phyloP scores from a whole-genome alignment of 1,140 invertebrate genomes.

The Protaetia brevitarsis region DNA sequence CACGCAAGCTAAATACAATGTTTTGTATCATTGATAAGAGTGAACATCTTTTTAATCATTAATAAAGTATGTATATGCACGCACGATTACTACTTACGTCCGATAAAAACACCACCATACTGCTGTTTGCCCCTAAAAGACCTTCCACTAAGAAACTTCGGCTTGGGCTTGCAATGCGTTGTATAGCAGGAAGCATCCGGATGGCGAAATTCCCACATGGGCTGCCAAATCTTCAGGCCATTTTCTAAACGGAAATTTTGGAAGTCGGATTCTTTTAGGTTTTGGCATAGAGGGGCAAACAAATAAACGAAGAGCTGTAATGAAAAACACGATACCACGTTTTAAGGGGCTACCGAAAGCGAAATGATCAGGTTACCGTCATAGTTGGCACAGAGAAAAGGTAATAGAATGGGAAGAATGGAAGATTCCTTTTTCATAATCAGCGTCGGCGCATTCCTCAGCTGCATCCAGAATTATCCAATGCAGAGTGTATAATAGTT shows the following conservation, averaged over 20 bases:
- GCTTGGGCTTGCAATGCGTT: constrained; percentile 84
- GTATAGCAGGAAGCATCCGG: constrained; percentile 93
- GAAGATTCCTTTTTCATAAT: constrained; percentile 66
- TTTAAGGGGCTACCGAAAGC: not conserved
- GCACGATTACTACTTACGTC: constrained; percentile 55
- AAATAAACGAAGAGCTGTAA: constrained; percentile 93
- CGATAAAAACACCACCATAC: constrained; percentile 79
- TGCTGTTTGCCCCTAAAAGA: constrained; percentile 55
- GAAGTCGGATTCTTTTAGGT: constrained; percentile 96
- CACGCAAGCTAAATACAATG: too few relatives aligned
- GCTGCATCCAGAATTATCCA: constrained; percentile 97
- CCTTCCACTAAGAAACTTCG: constrained; percentile 60
- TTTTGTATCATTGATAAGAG: too few relatives aligned
- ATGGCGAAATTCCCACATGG: constrained; percentile 91
- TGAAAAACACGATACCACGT: not conserved
- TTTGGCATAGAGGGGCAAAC: constrained; percentile 91
- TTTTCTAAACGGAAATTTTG: constrained; percentile 94
- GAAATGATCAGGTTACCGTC: constrained; percentile 61
- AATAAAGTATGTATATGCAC: not conserved
- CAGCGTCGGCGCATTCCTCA: constrained; percentile 92
- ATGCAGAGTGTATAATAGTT: constrained; percentile 95
- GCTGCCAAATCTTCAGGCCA: constrained; percentile 95
- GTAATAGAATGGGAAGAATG: constrained; percentile 77
- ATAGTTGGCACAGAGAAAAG: constrained; percentile 91
- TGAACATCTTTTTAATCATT: not conserved